phyloP scores from a whole-genome alignment of 2,888 invertebrate species.

The Cantharis flavilabris region DNA sequence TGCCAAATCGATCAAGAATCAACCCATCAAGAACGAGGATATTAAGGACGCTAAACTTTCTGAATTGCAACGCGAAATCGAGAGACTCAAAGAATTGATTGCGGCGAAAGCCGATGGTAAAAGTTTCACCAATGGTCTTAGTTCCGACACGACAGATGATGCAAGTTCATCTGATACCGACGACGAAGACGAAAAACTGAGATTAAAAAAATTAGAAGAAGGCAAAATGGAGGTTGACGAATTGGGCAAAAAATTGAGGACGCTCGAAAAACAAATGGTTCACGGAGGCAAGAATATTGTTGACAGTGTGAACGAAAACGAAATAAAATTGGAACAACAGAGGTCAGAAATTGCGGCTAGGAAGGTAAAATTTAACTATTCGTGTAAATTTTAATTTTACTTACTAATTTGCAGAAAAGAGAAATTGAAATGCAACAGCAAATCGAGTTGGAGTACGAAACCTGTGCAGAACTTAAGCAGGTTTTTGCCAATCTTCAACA shows the following conservation, averaged over 20 bases:
- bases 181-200: constrained; percentile 55
- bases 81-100: constrained; percentile 59
- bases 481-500: constrained; percentile 92
- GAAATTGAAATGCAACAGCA: constrained; percentile 93
- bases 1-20: constrained; percentile 98
- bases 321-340: constrained; percentile 84
- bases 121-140: constrained; percentile 32
- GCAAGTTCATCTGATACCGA: constrained; percentile 48
- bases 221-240: constrained; percentile 72
- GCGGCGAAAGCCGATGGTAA: constrained; percentile 48
- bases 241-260: constrained; percentile 75
- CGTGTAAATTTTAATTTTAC: constrained; percentile 1
- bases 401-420: constrained; percentile 52
- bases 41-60: constrained; percentile 94
- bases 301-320: constrained; percentile 94
- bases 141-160: constrained; percentile 44
- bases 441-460: constrained; percentile 92
- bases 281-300: constrained; percentile 93
- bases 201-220: constrained; percentile 54
- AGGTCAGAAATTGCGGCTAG: constrained; percentile 88
- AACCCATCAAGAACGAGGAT: constrained; percentile 98
- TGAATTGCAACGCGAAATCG: constrained; percentile 94
- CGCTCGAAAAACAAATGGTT: constrained; percentile 92
- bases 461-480: constrained; percentile 85
- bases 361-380: constrained; percentile 58